phyloP scores from a whole-genome alignment of 2,113 vertebrate genomes.

The Lophotis ruficrista region DNA sequence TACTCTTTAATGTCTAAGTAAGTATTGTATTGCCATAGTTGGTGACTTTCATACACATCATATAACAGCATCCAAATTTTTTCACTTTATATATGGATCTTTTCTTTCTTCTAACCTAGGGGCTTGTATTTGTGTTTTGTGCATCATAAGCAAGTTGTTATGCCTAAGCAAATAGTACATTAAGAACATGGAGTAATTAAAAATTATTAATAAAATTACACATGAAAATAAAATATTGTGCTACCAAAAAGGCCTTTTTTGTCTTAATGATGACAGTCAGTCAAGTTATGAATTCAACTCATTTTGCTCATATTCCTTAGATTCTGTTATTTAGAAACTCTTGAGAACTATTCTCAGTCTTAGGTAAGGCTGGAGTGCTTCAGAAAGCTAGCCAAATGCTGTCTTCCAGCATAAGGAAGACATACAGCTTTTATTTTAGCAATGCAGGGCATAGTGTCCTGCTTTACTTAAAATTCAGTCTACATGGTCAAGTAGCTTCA shows the following conservation, averaged over 20 bases:
- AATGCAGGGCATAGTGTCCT: neutral
- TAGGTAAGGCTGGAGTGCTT: neutral
- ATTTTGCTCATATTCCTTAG: neutral
- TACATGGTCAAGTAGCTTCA: neutral
- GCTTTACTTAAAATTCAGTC: neutral
- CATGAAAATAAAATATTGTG: neutral
- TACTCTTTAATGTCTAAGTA: neutral
- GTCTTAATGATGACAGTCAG: neutral
- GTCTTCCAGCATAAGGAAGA: neutral
- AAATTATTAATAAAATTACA: neutral
- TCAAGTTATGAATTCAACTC: neutral
- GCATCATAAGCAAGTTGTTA: neutral
- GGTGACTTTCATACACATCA: neutral
- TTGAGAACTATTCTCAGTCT: neutral
- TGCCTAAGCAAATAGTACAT: neutral
- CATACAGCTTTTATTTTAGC: neutral
- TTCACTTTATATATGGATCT: neutral
- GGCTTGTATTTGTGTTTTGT: neutral
- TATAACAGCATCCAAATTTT: neutral
- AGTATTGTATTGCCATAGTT: neutral
- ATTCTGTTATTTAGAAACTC: neutral
- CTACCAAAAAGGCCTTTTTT: neutral
- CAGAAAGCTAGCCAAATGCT: neutral
- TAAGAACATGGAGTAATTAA: neutral
- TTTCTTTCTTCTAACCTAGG: neutral